phyloP scores from a whole-genome alignment of 2,888 invertebrate genomes.

The Philereme vetulata region DNA sequence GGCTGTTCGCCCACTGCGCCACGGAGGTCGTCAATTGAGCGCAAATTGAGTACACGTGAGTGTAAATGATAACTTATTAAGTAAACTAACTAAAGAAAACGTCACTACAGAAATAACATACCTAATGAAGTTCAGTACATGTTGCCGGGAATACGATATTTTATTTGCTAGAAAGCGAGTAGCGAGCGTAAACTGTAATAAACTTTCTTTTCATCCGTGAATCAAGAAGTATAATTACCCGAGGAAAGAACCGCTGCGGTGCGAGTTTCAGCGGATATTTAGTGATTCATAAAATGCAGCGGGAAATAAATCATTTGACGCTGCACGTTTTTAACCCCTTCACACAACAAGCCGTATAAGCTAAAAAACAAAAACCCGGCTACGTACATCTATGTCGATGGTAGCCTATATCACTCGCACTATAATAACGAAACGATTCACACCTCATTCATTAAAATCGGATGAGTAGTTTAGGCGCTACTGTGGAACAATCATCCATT shows the following conservation, averaged over 20 bases:
- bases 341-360: too few species aligned
- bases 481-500: too few species aligned
- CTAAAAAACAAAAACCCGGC: too few species aligned
- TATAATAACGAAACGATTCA: too few species aligned
- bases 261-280: slow-evolving; percentile 5
- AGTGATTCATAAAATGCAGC: neutral
- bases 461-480: too few species aligned
- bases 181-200: slow-evolving; percentile 16
- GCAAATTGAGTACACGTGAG: too few species aligned
- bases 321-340: too few species aligned
- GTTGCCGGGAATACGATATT: slow-evolving; percentile 4
- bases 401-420: too few species aligned
- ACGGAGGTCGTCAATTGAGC: too few species aligned
- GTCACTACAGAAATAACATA: slow-evolving; percentile 1
- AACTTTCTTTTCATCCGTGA: slow-evolving; percentile 31
- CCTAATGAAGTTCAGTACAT: neutral
- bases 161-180: neutral
- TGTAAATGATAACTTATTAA: neutral
- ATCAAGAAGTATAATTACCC: slow-evolving; percentile 37
- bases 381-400: too few species aligned
- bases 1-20: too few species aligned
- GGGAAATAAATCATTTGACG: neutral
- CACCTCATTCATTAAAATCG: too few species aligned
- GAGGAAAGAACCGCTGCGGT: slow-evolving; percentile 16
- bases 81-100: slow-evolving; percentile 7